phyloP scores from a whole-genome alignment of 2,888 invertebrate genomes.

The Stenolophus ochropezus region DNA sequence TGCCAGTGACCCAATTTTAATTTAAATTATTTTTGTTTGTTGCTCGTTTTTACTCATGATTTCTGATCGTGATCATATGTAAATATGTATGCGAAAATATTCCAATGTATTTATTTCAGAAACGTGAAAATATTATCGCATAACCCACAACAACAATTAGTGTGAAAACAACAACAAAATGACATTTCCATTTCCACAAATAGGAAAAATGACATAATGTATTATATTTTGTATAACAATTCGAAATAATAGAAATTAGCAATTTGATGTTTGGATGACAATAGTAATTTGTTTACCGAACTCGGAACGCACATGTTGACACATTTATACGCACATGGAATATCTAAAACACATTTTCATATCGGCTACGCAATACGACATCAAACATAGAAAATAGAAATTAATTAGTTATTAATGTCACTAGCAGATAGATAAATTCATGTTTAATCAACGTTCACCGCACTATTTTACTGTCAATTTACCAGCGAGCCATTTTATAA shows the following conservation, averaged over 20 bases:
- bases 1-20: too few relatives aligned
- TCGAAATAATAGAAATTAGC: background rate
- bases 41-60: too few relatives aligned
- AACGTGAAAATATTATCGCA: background rate
- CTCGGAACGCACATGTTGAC: background rate
- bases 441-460: background rate
- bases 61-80: too few relatives aligned
- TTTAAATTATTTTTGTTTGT: too few relatives aligned
- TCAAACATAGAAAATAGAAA: constrained; percentile 6
- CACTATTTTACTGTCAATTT: background rate
- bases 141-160: background rate
- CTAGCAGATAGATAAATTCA: background rate
- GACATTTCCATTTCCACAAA: background rate
- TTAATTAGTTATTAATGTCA: background rate
- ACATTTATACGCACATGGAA: background rate
- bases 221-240: background rate
- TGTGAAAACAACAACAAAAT: background rate
- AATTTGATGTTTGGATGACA: constrained; percentile 11
- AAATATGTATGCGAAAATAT: too few relatives aligned
- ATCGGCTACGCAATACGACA: background rate
- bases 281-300: constrained; percentile 20
- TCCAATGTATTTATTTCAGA: background rate
- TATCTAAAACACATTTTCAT: constrained; percentile 8
- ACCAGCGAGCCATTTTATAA: background rate
- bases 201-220: background rate